Evolutionary conservation across 2,113 vertebrate genomes (phyloP), one percentile per base, ranked within the genome.

Genomic region (Prinia subflava): DNA sequence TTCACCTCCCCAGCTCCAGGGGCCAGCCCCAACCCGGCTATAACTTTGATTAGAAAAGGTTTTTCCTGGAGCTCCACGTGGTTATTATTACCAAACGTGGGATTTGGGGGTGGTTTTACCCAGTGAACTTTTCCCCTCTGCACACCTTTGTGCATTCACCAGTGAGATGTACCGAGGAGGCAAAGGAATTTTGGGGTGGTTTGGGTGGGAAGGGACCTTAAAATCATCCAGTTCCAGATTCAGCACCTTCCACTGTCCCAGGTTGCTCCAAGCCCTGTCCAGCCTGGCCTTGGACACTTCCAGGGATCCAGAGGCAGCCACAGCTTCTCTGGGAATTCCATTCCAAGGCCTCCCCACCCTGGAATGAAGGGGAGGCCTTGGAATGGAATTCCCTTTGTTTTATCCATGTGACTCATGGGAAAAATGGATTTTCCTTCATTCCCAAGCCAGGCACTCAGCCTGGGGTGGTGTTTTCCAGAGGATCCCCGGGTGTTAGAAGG

Each of bases 271-370:
- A 50, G 7, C 19, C 46, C 35, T 1, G 0, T 50, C 55, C 82
- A 75, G 0, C 10, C 69, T 47, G 49, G n/a, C n/a, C 41, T 75
- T 41, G 50, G 50, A 10, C 82, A 57, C 14, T 74, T 1, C 35
- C 60, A 75, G 33, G 33, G 39, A 22, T 52, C 10, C 81, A n/a
- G n/a, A n/a, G n/a, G n/a, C n/a, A n/a, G n/a, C n/a, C n/a, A n/a
- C n/a, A n/a, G n/a, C n/a, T n/a, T 0, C n/a, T 75, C 50, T 75
- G 60, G 59, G 6, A 47, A 55, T 55, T 11, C 56, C 2, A 24
- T 0, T 0, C 39, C 57, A 71, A 3, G 1, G 2, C 25, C 20
- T 70, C 13, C 9, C 7, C 44, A 28, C 35, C 10, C 30, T 62
- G 42, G 42, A 44, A 44, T 44, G 42, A 44, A 44, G 16, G 15